Evolutionary conservation across 2,797 vertebrate species (phyloP).

Genomic region (Coendou prehensilis): DNA sequence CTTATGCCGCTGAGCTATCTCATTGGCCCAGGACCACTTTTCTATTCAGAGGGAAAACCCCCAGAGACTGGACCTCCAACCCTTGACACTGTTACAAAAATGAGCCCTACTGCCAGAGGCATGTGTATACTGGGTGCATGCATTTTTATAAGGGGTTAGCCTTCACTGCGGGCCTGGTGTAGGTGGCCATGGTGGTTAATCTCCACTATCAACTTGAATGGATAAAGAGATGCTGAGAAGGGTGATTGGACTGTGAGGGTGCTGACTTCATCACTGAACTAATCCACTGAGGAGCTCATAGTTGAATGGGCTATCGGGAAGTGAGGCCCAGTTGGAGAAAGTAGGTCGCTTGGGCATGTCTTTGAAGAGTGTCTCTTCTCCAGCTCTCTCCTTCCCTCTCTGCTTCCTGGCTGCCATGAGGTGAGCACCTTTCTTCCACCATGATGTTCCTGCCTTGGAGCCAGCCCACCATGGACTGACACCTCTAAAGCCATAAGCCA

Average conservation of each 20-base stretch:
- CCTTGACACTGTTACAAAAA: background rate
- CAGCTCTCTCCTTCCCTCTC: background rate
- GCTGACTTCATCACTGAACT: background rate
- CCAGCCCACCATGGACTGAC: background rate
- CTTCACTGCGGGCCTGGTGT: background rate
- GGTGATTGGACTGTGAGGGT: background rate
- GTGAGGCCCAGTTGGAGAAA: background rate
- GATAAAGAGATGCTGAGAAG: background rate
- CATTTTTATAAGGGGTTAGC: background rate
- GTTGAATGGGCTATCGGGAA: background rate
- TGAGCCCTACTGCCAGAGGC: background rate
- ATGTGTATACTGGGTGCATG: rapidly evolving
- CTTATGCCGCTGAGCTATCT: too few species aligned
- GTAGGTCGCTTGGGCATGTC: background rate
- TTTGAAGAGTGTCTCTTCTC: background rate
- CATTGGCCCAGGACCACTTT: background rate
- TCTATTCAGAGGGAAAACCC: background rate
- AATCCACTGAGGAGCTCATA: background rate
- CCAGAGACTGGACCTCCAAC: background rate
- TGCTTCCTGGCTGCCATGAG: background rate
- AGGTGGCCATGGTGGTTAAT: background rate
- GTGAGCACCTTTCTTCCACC: background rate
- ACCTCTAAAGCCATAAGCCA: background rate
- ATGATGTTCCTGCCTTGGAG: background rate
- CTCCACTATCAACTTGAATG: background rate